Percentiles rank a stretch among this genome's conserved stretches.
These are phyloP conservation scores for Caenorhabditis panamensis DNA, from an alignment of 2,888 invertebrate genomes.

Conservation along the genomic window DNA sequence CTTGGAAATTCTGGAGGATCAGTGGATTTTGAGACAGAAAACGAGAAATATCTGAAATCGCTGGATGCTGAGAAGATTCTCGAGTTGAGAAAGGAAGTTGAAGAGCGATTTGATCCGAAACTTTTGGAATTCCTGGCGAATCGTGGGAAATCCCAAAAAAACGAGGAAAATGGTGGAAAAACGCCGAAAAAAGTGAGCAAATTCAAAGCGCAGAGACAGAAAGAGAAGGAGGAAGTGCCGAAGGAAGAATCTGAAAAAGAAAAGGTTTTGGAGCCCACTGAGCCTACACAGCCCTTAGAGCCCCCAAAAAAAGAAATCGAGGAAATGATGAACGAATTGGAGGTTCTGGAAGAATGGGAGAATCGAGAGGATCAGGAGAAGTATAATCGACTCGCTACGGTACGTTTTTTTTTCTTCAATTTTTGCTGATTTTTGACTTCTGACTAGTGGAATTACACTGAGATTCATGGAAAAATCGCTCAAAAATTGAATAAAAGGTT, in stretches of 20 bases:
- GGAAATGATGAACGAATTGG: conserved; percentile 75
- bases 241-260: conserved; percentile 1
- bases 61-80: conserved; percentile 69
- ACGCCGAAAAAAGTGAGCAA: conserved; percentile 41
- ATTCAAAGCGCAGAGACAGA: conserved; percentile 35
- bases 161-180: conserved; percentile 16
- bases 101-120: conserved; percentile 70
- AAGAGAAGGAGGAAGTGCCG: neutral
- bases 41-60: conserved; percentile 54
- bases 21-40: conserved; percentile 47
- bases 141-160: conserved; percentile 51
- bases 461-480: neutral
- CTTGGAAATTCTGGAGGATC: conserved; percentile 9
- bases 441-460: no score
- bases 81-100: conserved; percentile 66
- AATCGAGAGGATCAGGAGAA: conserved; percentile 68
- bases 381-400: conserved; percentile 76
- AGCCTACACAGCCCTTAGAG: no score
- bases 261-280: conserved; percentile 1
- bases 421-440: no score
- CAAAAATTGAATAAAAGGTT: neutral
- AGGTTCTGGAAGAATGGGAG: conserved; percentile 72
- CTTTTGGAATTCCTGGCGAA: conserved; percentile 69
- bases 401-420: conserved; percentile 27
- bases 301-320: conserved; percentile 50